phyloP scores from a whole-genome alignment of 2,797 vertebrate species.

The Oophaga sylvatica region DNA sequence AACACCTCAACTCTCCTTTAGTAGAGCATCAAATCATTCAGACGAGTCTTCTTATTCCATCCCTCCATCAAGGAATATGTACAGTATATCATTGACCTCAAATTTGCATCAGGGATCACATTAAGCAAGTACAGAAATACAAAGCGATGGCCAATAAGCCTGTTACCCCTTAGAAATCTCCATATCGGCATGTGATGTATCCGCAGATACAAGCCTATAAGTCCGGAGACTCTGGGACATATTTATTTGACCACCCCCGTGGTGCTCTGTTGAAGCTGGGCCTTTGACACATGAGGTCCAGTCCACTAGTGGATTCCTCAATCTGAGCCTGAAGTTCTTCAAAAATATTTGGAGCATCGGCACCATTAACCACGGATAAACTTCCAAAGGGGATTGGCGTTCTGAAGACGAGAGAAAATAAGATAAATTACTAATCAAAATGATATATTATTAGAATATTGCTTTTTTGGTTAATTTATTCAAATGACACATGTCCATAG shows the following conservation, averaged over 20 bases:
- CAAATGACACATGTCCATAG: too few relatives aligned
- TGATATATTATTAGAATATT: background rate
- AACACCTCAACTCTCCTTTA: background rate
- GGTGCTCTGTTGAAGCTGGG: conserved; percentile 91
- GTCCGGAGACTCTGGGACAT: conserved; percentile 85
- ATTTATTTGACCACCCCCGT: conserved; percentile 81
- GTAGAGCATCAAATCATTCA: background rate
- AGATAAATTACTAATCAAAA: background rate
- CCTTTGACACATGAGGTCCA: conserved; percentile 77
- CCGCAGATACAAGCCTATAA: conserved; percentile 73
- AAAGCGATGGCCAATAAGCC: conserved; percentile 2
- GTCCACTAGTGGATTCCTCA: conserved; percentile 66
- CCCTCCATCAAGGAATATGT: background rate
- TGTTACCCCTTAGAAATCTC: background rate
- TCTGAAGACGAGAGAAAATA: conserved; percentile 70
- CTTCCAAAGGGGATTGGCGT: conserved; percentile 86
- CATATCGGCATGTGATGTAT: background rate
- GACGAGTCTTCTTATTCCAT: background rate
- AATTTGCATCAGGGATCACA: background rate
- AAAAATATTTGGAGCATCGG: conserved; percentile 69
- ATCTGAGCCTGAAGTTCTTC: conserved; percentile 76
- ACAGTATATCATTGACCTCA: background rate
- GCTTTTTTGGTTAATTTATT: too few relatives aligned
- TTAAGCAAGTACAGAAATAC: conserved; percentile 8
- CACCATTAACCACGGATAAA: conserved; percentile 70